A percentile compares a stretch with the other conserved stretches of the same genome.
Evolutionary conservation across 1,140 invertebrate genomes (phyloP).

Genomic region (Pentalonia nigronervosa): DNA sequence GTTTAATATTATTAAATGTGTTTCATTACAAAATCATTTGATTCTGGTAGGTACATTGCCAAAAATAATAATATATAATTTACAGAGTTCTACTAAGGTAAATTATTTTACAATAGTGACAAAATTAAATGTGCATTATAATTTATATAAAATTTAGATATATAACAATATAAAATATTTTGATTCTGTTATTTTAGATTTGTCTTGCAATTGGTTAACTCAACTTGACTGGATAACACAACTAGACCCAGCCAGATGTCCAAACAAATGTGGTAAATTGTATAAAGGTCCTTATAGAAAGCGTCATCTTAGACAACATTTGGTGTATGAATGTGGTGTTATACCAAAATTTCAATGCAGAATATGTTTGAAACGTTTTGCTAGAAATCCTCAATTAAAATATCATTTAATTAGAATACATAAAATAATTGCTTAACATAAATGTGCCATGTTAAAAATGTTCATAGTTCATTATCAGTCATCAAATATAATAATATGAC

Average conservation of each 20-base stretch:
- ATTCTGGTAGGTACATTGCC: background rate
- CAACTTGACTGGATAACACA: background rate
- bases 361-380: conserved; percentile 61
- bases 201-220: background rate
- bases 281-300: conserved; percentile 44
- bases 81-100: background rate
- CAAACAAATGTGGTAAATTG: conserved; percentile 48
- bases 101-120: background rate
- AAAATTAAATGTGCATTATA: background rate
- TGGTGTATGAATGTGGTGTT: conserved; percentile 63
- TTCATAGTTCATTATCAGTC: background rate
- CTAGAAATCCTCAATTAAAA: background rate
- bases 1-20: background rate
- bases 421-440: background rate
- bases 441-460: background rate
- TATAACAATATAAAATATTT: background rate
- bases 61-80: background rate
- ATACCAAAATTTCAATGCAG: conserved; percentile 64
- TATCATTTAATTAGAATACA: background rate
- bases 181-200: conserved; percentile 19
- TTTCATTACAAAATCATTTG: background rate
- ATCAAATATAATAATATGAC: background rate
- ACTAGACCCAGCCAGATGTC: background rate
- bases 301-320: conserved; percentile 58
- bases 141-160: background rate